A percentile compares a stretch with the other conserved stretches of the same genome.
phyloP scores from a whole-genome alignment of 2,888 invertebrate species.

The Campaea margaritaria region DNA sequence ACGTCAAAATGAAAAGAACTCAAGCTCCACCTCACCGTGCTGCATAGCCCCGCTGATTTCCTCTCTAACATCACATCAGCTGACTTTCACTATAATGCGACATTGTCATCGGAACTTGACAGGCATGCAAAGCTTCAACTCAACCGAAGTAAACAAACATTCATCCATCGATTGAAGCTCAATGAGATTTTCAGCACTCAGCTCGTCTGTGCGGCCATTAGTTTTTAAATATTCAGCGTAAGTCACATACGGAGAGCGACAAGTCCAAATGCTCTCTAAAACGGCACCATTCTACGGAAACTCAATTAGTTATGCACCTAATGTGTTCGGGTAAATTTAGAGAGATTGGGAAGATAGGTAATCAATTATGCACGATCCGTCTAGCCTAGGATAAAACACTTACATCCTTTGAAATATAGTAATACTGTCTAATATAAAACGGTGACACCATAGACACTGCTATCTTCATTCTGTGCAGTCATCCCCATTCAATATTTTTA shows the following conservation, averaged over 20 bases:
- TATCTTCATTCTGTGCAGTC: no score
- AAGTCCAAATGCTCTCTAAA: constrained; percentile 38
- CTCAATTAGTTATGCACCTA: constrained; percentile 34
- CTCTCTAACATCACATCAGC: no score
- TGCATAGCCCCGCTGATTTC: no score
- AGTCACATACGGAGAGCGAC: constrained; percentile 53
- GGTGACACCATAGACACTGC: no score
- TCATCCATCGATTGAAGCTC: not conserved
- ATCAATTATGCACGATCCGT: constrained; percentile 18
- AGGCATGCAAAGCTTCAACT: no score
- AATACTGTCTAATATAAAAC: no score
- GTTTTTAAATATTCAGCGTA: constrained; percentile 52
- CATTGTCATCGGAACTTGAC: no score
- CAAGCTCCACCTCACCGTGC: no score
- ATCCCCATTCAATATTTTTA: no score
- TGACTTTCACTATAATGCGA: no score
- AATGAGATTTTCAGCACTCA: not conserved
- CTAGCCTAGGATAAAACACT: constrained; percentile 10
- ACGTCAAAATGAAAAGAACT: no score
- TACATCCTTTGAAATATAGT: not conserved
- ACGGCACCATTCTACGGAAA: constrained; percentile 20
- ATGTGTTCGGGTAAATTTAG: constrained; percentile 25
- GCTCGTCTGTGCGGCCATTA: constrained; percentile 19
- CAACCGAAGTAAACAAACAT: no score
- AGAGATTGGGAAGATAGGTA: constrained; percentile 13